Evolutionary conservation across 2,113 vertebrate species (phyloP).

Genomic region (Acanthisitta chloris): DNA sequence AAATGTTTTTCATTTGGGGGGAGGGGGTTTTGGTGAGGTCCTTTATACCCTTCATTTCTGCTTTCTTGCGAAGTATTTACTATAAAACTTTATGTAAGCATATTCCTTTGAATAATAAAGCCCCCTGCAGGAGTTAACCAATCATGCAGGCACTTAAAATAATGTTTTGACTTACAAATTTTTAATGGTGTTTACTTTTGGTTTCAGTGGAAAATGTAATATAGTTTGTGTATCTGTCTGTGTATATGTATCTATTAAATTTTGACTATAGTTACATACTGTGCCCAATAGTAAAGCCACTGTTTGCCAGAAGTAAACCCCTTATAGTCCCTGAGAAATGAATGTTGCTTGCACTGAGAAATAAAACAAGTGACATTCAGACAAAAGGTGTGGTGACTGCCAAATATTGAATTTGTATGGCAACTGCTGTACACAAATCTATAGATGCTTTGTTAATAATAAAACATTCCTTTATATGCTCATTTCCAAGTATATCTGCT

Average conservation of each 20-base stretch:
- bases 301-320: slow-evolving; percentile 53
- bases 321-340: background rate
- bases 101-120: background rate
- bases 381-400: background rate
- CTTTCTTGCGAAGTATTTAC: slow-evolving; percentile 40
- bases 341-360: slow-evolving; percentile 17
- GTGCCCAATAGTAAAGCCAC: background rate
- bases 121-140: background rate
- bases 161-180: background rate
- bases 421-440: background rate
- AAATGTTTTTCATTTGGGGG: background rate
- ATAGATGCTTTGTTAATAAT: background rate
- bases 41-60: background rate
- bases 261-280: background rate
- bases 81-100: background rate
- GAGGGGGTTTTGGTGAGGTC: slow-evolving; percentile 11
- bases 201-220: background rate
- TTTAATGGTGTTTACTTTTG: slow-evolving; percentile 39
- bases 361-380: slow-evolving; percentile 22
- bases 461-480: slow-evolving; percentile 7
- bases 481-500: slow-evolving; percentile 32
- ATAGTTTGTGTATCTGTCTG: background rate
- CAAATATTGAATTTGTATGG: background rate
- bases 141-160: background rate
- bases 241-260: background rate